Evolutionary conservation across 2,888 invertebrate species (phyloP).

Genomic region (Microplitis manilae): DNA sequence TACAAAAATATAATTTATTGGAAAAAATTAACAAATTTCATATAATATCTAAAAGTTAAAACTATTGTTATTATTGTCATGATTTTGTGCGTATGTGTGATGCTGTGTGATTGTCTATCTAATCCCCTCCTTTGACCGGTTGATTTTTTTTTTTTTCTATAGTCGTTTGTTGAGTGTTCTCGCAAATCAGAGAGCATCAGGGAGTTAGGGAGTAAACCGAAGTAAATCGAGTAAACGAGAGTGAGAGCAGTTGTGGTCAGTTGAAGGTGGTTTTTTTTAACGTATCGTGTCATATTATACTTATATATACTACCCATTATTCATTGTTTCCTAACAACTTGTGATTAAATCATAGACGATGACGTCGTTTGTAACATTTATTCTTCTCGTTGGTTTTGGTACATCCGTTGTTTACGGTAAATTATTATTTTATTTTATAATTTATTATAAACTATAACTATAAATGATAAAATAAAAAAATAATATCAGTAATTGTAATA

Average conservation of each 20-base stretch:
- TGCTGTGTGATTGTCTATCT: not conserved
- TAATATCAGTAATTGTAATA: too few species aligned
- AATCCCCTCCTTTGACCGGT: not conserved
- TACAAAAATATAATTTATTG: too few species aligned
- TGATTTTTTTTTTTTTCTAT: not conserved
- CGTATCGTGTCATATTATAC: not conserved
- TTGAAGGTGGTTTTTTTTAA: slow-evolving; percentile 24
- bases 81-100: not conserved
- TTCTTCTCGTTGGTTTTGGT: slow-evolving; percentile 19
- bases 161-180: not conserved
- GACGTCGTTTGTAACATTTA: slow-evolving; percentile 7
- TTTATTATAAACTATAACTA: not conserved
- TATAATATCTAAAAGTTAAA: not conserved
- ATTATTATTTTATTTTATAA: not conserved
- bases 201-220: too few species aligned
- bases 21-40: too few species aligned
- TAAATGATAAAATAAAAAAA: not conserved
- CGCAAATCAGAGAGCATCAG: not conserved
- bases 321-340: slow-evolving; percentile 17
- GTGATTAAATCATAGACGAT: slow-evolving; percentile 28
- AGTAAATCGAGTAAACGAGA: not conserved
- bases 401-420: slow-evolving; percentile 23
- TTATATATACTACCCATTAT: too few species aligned
- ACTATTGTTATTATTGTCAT: not conserved
- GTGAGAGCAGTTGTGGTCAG: slow-evolving; percentile 10